These are phyloP conservation scores for Sphaerophoria taeniata DNA, from an alignment of 2,888 invertebrate genomes.

Conservation along the genomic window DNA sequence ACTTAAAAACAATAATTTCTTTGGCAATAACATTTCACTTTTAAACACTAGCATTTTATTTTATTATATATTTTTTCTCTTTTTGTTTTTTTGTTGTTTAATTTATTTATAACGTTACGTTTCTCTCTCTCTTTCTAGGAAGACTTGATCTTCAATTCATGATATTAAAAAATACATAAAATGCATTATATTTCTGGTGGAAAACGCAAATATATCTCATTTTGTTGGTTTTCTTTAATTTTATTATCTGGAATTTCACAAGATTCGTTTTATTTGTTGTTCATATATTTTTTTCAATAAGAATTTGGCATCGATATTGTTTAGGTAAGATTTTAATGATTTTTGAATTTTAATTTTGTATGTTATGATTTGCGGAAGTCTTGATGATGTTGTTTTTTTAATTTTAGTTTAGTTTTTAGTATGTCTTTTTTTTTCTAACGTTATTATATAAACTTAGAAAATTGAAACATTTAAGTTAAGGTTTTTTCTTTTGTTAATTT, in stretches of 20 bases:
- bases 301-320: slow-evolving; percentile 72
- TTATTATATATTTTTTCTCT: slow-evolving; percentile 10
- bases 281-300: slow-evolving; percentile 57
- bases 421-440: slow-evolving; percentile 60
- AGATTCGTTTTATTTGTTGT: slow-evolving; percentile 9
- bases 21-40: slow-evolving; percentile 74
- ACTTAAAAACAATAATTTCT: slow-evolving; percentile 70
- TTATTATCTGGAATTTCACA: slow-evolving; percentile 52
- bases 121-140: slow-evolving; percentile 70
- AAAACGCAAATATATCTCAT: slow-evolving; percentile 48
- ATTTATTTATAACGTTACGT: slow-evolving; percentile 67
- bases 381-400: slow-evolving; percentile 62
- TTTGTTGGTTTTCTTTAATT: slow-evolving; percentile 7
- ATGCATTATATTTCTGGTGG: slow-evolving; percentile 55
- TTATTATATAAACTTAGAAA: slow-evolving; percentile 64
- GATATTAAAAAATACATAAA: slow-evolving; percentile 74
- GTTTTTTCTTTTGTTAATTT: slow-evolving; percentile 15
- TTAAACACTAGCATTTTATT: slow-evolving; percentile 63
- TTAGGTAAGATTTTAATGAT: slow-evolving; percentile 22
- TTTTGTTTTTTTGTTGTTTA: slow-evolving; percentile 21
- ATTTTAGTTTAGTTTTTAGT: slow-evolving; percentile 11
- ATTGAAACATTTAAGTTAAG: slow-evolving; percentile 61
- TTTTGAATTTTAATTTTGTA: slow-evolving; percentile 33
- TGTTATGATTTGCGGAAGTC: slow-evolving; percentile 65
- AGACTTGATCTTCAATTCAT: slow-evolving; percentile 74